phyloP scores from a whole-genome alignment of 2,113 vertebrate species.

The Apistogramma diplotaenia region DNA sequence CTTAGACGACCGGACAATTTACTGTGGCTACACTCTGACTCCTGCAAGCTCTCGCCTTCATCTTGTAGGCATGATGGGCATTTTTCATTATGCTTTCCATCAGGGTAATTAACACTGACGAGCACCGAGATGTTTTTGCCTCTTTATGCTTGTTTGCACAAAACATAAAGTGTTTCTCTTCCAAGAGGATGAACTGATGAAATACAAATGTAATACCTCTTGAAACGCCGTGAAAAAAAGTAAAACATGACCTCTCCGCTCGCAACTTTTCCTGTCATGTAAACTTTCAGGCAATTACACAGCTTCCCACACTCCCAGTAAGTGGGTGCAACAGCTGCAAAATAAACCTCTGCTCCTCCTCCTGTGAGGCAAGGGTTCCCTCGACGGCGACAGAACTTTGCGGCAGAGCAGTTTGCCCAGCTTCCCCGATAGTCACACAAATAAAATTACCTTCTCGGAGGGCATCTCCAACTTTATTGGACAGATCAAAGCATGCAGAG shows the following conservation, averaged over 20 bases:
- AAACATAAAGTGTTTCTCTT: conserved; percentile 18
- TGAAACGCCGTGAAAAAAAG: not conserved
- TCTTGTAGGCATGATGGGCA: conserved; percentile 6
- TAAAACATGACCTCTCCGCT: not conserved
- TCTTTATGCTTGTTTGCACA: conserved; percentile 26
- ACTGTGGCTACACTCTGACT: not conserved
- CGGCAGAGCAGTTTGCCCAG: not conserved
- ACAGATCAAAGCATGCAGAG: not conserved
- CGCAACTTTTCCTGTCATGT: conserved; percentile 18
- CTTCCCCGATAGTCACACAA: not conserved
- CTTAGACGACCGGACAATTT: conserved; percentile 5
- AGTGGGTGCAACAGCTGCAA: conserved; percentile 21
- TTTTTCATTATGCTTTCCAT: conserved; percentile 25
- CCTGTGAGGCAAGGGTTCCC: conserved; percentile 8
- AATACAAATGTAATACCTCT: conserved; percentile 33
- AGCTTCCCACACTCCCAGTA: not conserved
- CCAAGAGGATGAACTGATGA: conserved; percentile 30
- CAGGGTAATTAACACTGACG: conserved; percentile 26
- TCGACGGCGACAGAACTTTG: not conserved
- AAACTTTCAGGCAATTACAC: conserved; percentile 34
- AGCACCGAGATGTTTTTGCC: not conserved
- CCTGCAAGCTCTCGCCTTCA: not conserved
- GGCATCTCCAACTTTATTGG: conserved; percentile 1
- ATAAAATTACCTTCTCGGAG: not conserved
- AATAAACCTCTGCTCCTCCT: conserved; percentile 2